phyloP scores from a whole-genome alignment of 2,888 invertebrate genomes.

The Drosophila kanekoi region DNA sequence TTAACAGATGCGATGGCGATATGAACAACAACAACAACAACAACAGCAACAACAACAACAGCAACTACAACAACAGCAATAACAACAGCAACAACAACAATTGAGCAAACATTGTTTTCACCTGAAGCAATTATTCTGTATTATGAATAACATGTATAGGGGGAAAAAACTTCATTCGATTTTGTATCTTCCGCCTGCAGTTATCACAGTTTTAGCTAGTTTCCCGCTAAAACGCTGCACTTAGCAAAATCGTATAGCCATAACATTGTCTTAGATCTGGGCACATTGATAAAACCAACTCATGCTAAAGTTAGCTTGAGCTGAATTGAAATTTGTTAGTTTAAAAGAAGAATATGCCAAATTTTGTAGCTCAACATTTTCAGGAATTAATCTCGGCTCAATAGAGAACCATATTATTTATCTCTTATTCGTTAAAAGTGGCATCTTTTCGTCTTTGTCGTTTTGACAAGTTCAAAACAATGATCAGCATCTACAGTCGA shows the following conservation, averaged over 20 bases:
- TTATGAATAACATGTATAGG: slow-evolving; percentile 32
- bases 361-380: too few relatives aligned
- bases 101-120: slow-evolving; percentile 71
- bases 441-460: too few relatives aligned
- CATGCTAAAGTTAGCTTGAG: too few relatives aligned
- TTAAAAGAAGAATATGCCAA: too few relatives aligned
- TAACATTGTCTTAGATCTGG: too few relatives aligned
- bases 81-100: slow-evolving; percentile 19
- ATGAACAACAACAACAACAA: slow-evolving; percentile 37
- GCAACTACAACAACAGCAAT: background rate
- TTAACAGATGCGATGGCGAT: slow-evolving; percentile 59
- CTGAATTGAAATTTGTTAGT: too few relatives aligned
- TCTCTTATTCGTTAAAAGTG: too few relatives aligned
- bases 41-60: slow-evolving; percentile 17
- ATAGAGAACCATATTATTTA: too few relatives aligned
- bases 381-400: too few relatives aligned
- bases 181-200: slow-evolving; percentile 19
- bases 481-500: too few relatives aligned
- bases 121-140: slow-evolving; percentile 79
- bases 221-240: slow-evolving; percentile 30
- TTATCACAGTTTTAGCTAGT: slow-evolving; percentile 35
- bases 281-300: too few relatives aligned
- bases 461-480: too few relatives aligned
- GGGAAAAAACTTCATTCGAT: slow-evolving; percentile 27
- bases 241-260: background rate